Evolutionary conservation across 2,888 invertebrate species (phyloP).

Genomic region (Helleia helle): DNA sequence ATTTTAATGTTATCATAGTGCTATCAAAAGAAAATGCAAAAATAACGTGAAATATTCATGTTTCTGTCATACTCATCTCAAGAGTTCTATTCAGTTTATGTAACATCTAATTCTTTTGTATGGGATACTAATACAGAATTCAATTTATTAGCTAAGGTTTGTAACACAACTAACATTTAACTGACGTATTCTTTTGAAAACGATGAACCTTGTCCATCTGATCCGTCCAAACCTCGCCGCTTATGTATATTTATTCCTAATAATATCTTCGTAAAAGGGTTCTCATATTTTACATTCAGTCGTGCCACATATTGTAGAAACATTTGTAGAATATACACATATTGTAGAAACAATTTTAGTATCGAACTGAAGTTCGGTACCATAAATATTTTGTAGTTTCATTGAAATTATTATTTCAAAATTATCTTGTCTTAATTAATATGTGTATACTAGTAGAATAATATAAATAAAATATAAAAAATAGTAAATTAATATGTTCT

Average conservation of each 20-base stretch:
- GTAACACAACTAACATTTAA: conserved; percentile 8
- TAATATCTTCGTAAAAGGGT: conserved; percentile 56
- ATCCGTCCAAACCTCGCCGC: conserved; percentile 55
- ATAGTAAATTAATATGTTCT: no score
- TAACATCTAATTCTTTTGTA: conserved; percentile 2
- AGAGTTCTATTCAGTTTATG: background rate
- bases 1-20: no score
- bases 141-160: conserved; percentile 7
- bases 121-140: conserved; percentile 7
- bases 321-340: no score
- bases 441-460: no score
- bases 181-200: conserved; percentile 8
- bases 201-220: conserved; percentile 30
- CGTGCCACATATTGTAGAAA: conserved; percentile 65
- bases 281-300: conserved; percentile 54
- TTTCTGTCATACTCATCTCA: background rate
- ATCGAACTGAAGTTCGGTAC: no score
- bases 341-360: no score
- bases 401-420: no score
- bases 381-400: no score
- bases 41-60: background rate
- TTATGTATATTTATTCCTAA: conserved; percentile 63
- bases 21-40: background rate
- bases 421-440: no score
- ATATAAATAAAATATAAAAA: no score